These are phyloP conservation scores for Elymnias hypermnestra DNA, from an alignment of 1,140 invertebrate species.

Conservation along the genomic window DNA sequence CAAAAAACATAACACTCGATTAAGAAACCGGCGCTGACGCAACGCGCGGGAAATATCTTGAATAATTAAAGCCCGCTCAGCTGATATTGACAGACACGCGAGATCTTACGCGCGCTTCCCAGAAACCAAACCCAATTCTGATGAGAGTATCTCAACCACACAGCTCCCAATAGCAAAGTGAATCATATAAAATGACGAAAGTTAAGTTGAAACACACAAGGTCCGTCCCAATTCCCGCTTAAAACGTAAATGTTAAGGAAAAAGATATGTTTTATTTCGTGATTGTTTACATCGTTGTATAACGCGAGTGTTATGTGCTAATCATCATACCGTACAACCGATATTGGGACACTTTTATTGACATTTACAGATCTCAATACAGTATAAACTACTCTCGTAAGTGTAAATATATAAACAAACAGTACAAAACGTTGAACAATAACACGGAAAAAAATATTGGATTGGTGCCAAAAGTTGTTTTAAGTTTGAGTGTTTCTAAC, in stretches of 20 bases:
- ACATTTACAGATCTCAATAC: no score
- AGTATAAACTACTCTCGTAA: no score
- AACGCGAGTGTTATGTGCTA: conserved; percentile 14
- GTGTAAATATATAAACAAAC: conserved; percentile 2
- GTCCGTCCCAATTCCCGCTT: conserved; percentile 35
- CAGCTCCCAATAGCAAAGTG: no score
- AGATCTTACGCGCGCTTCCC: conserved; percentile 29
- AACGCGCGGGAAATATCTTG: conserved; percentile 44
- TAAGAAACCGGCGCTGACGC: conserved; percentile 38
- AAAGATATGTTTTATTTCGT: conserved; percentile 37
- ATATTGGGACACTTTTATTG: no score
- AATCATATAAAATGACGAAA: conserved; percentile 73
- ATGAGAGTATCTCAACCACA: no score
- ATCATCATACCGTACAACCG: conserved; percentile 6
- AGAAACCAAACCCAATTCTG: conserved; percentile 29
- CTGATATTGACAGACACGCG: conserved; percentile 52
- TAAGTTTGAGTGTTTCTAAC: conserved; percentile 26
- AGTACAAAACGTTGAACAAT: conserved; percentile 25
- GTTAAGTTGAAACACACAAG: conserved; percentile 66
- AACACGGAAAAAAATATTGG: conserved; percentile 39
- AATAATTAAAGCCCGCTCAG: conserved; percentile 41
- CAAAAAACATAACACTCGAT: conserved; percentile 33
- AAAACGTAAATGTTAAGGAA: conserved; percentile 46
- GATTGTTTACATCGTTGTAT: conserved; percentile 30
- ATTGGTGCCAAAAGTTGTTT: conserved; percentile 34